Evolutionary conservation across 2,888 invertebrate genomes (phyloP).

Genomic region (Diarsia dahlii): DNA sequence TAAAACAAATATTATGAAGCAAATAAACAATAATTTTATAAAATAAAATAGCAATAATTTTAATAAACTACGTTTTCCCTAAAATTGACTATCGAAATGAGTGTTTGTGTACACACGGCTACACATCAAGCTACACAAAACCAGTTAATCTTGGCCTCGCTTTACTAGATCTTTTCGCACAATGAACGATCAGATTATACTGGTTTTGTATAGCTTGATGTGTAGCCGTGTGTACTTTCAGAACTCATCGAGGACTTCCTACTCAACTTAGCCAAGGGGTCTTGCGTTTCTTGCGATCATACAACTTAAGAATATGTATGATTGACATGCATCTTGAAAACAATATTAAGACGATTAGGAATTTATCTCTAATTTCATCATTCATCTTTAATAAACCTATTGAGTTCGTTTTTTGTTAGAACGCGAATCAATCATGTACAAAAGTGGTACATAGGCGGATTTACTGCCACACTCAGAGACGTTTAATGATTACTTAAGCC

Average conservation of each 20-base stretch:
- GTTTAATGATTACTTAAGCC: too few relatives aligned
- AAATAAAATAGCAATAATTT: too few relatives aligned
- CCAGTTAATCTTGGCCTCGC: too few relatives aligned
- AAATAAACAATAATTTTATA: too few relatives aligned
- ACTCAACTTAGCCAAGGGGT: not conserved
- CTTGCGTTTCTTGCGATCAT: not conserved
- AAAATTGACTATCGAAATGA: not conserved
- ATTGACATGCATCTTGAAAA: not conserved
- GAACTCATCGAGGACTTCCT: not conserved
- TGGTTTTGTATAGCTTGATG: too few relatives aligned
- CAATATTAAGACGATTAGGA: not conserved
- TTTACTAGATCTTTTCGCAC: too few relatives aligned
- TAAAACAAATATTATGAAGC: not conserved
- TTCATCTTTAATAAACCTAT: not conserved
- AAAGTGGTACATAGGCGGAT: too few relatives aligned
- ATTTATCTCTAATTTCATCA: not conserved
- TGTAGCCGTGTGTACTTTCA: not conserved
- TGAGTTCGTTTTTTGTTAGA: not conserved
- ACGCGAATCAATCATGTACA: not conserved
- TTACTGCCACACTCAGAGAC: too few relatives aligned
- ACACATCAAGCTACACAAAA: too few relatives aligned
- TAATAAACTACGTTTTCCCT: not conserved
- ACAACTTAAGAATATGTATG: not conserved
- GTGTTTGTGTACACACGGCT: too few relatives aligned
- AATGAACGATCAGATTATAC: too few relatives aligned